phyloP scores from a whole-genome alignment of 2,888 invertebrate species.

The Melitaea athalia region DNA sequence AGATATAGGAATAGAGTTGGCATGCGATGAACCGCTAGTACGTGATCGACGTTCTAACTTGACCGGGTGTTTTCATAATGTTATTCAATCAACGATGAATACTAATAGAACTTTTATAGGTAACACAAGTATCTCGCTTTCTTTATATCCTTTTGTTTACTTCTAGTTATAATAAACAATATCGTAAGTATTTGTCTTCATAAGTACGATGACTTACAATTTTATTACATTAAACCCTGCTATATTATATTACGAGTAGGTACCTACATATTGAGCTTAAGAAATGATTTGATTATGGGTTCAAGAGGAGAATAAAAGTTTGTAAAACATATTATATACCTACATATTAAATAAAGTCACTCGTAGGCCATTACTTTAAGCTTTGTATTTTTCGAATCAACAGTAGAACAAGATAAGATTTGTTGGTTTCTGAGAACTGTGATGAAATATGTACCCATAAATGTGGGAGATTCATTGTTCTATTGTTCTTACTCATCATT shows the following conservation, averaged over 20 bases:
- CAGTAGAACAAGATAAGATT: slow-evolving; percentile 35
- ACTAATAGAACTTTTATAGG: slow-evolving; percentile 25
- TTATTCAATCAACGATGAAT: slow-evolving; percentile 39
- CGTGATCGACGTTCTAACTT: slow-evolving; percentile 36
- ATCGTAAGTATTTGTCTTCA: not conserved
- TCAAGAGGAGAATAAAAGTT: no score
- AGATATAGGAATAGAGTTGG: slow-evolving; percentile 25
- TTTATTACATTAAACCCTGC: not conserved
- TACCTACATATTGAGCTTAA: no score
- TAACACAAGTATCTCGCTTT: slow-evolving; percentile 18
- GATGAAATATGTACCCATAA: slow-evolving; percentile 58
- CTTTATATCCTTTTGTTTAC: slow-evolving; percentile 21
- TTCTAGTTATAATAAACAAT: slow-evolving; percentile 19
- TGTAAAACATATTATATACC: no score
- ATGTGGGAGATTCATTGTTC: slow-evolving; percentile 78
- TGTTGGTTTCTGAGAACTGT: slow-evolving; percentile 58
- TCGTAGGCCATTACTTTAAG: slow-evolving; percentile 8
- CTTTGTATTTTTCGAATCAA: slow-evolving; percentile 30
- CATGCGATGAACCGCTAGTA: slow-evolving; percentile 33
- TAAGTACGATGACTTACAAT: not conserved
- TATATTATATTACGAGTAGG: no score
- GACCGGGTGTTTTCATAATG: slow-evolving; percentile 37
- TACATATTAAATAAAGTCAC: not conserved
- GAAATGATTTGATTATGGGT: no score
- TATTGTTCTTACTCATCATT: slow-evolving; percentile 71